Evolutionary conservation across 2,888 invertebrate species (phyloP), one percentile per base, ranked within the genome.

Genomic region (Eupithecia tripunctaria): DNA sequence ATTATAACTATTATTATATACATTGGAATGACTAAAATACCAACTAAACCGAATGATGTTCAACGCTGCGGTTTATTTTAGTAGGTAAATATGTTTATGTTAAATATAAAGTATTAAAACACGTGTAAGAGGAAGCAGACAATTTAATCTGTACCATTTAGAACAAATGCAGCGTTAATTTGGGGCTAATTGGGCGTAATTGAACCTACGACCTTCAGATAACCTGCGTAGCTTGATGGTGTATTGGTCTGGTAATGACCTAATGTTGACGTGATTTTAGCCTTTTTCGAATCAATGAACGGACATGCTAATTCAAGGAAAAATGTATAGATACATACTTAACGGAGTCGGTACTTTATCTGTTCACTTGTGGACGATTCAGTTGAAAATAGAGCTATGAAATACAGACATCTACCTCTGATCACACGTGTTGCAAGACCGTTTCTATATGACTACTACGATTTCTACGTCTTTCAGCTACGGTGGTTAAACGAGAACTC

Each of bases 101-200:
- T n/a, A n/a, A n/a, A n/a, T n/a, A n/a, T n/a, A n/a, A n/a, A 12
- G 64, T 71, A 75, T 70, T 71, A 67, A 75, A 71, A 73, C 60
- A 63, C 29, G 47, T 38, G 60, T 77, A 68, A 72, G 71, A 78
- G 82, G 82, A 83, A 83, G 76, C 78, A 79, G 81, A 84, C 82
- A 85, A 77, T 82, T 81, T 80, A 79, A 82, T 81, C 78, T 79
- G 76, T 80, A 82, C 81, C 74, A 68, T 66, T 83, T 81, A 75
- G 76, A 66, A 75, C 73, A 72, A 71, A 79, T 70, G 21, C 47
- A 73, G 74, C 74, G 78, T 43, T 72, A 70, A 79, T 78, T 80
- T 75, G 63, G 74, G 56, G 79, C 74, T 81, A 85, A 85, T 85
- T 83, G 47, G 64, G 51, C 69, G 73, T 79, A 88, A 87, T 88